Conservation (phyloP, 2,797 vertebrate genomes). For the Poeciliopsis gracilis region DNA sequence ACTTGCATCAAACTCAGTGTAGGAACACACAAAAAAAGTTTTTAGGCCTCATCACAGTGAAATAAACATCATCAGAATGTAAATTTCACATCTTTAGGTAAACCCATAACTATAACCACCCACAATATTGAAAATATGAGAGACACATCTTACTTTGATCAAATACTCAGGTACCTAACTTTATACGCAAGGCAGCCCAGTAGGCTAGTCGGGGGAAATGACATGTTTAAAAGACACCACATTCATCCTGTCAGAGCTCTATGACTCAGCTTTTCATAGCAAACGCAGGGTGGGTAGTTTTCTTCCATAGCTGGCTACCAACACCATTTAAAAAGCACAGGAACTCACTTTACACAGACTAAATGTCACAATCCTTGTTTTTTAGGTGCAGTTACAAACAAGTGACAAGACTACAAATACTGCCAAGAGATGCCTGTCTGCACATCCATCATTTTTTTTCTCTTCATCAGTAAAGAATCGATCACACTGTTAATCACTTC, state of each 20-base stretch:
- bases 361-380: conserved; percentile 28
- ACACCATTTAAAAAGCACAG: conserved; percentile 50
- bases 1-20: conserved; percentile 10
- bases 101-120: background rate
- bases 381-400: conserved; percentile 23
- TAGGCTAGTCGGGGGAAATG: conserved; percentile 40
- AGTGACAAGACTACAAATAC: background rate
- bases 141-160: conserved; percentile 37
- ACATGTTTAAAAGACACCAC: conserved; percentile 32
- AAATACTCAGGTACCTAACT: conserved; percentile 45
- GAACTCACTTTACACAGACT: conserved; percentile 45
- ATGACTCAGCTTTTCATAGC: conserved; percentile 78
- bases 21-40: background rate
- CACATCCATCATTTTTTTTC: conserved; percentile 5
- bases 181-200: conserved; percentile 46
- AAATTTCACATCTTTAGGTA: background rate
- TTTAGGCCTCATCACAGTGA: background rate
- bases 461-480: conserved; percentile 5
- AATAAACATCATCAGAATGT: background rate
- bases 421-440: conserved; percentile 9
- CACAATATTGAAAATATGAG: conserved; percentile 38
- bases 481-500: conserved; percentile 14
- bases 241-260: conserved; percentile 61
- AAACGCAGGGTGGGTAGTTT: conserved; percentile 71
- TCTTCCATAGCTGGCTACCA: conserved; percentile 64